Base-by-base conservation (phyloP, 2,797 vertebrate genomes). In the Manis crassicaudata region DNA sequence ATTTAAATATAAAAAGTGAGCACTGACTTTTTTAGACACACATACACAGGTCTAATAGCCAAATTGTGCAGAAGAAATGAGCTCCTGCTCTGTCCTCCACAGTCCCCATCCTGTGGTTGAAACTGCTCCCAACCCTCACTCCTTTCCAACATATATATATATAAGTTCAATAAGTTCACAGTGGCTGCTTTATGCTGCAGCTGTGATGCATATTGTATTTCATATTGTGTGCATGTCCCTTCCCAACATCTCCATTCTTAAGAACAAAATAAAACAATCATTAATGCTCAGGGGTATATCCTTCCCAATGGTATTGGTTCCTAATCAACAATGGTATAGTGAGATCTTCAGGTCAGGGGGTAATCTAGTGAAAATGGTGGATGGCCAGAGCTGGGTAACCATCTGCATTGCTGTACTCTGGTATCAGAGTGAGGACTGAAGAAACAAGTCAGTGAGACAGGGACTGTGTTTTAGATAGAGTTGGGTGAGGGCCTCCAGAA, bases 1-100 rank as follows among this genome's bases (percentile, higher is more conserved):
- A 97, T 92, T 98, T 93, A 90, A 98, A 98, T 98, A 98, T 97
- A 98, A 98, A 98, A 98, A 98, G 43, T 46, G 43, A 46, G 97
- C 0, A 92, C 83, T 97, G 98, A 88, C 3, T 46, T 46, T 35
- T 92, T 96, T 46, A 96, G 95, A 95, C 46, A 90, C 18, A 97
- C 96, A 46, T 46, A 96, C 80, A 68, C 85, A 97, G 92, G 94
- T 92, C 79, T 97, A 79, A 80, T 1, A 87, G 96, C 96, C 96
- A 93, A 96, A 43, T 8, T 7, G n/a, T 27, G 43, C 58, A 72
- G 80, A 88, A 63, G 65, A 96, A 29, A 50, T 12, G 35, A 92
- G 79, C 14, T 65, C 9, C 43, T 68, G 81, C 90, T 72, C 73
- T 46, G 54, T 79, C 90, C 72, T 82, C 75, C 81, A 76, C 7